Evolutionary conservation across 2,113 vertebrate species (phyloP).

Genomic region (Camelus bactrianus): DNA sequence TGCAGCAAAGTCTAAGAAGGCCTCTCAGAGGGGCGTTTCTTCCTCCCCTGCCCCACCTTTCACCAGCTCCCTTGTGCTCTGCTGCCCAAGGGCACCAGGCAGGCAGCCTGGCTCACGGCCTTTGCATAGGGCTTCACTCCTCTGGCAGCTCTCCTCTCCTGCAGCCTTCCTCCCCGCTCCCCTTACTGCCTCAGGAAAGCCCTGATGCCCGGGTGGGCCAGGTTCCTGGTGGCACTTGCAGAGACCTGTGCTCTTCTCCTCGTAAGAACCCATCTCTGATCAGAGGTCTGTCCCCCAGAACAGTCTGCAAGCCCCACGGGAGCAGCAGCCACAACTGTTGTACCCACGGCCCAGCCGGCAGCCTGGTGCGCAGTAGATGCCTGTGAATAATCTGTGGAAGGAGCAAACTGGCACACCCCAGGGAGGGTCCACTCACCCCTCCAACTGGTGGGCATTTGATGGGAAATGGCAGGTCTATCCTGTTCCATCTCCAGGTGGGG

Average conservation of each 20-base stretch:
- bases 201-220: fast-evolving
- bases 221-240: background rate
- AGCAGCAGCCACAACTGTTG: background rate
- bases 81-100: background rate
- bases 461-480: constrained; percentile 52
- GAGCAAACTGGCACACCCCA: fast-evolving
- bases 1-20: background rate
- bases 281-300: background rate
- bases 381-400: background rate
- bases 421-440: background rate
- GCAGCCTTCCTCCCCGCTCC: background rate
- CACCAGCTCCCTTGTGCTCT: background rate
- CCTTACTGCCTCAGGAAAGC: background rate
- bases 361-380: background rate
- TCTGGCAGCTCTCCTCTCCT: background rate
- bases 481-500: constrained; percentile 64
- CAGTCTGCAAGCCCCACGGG: background rate
- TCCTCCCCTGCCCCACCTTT: background rate
- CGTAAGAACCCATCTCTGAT: background rate
- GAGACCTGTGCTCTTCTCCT: background rate
- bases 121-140: background rate
- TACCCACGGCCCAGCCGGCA: background rate
- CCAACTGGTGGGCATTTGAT: background rate
- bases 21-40: background rate
- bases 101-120: background rate